Conservation (phyloP, 2,113 vertebrate genomes). For the Hylia prasina region DNA sequence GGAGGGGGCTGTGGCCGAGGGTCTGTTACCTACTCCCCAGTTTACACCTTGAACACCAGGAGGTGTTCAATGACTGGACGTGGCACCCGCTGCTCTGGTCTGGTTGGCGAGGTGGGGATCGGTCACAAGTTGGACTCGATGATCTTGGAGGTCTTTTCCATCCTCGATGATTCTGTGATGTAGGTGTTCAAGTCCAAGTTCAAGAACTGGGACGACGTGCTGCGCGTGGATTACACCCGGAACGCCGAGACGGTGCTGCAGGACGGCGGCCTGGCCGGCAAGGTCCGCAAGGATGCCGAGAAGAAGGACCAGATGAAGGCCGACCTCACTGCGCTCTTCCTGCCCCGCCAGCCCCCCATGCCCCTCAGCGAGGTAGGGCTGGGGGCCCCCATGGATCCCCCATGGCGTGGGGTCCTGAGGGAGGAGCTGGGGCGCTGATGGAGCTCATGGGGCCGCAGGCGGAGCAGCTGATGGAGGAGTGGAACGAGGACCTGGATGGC, state of each 20-base stretch:
- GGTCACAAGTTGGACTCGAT: not conserved
- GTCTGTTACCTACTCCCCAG: rapidly evolving
- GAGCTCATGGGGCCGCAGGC: constrained; percentile 63
- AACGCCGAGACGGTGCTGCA: constrained; percentile 88
- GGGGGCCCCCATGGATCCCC: rapidly evolving
- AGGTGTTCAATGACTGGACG: not conserved
- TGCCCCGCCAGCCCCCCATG: constrained; percentile 93
- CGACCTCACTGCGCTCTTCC: constrained; percentile 92
- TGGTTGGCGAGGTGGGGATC: not conserved
- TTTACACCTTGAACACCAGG: not conserved
- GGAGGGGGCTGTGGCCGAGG: rapidly evolving
- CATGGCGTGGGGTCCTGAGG: rapidly evolving
- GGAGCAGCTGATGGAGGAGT: constrained; percentile 95
- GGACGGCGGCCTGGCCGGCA: constrained; percentile 76
- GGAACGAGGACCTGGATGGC: constrained; percentile 96
- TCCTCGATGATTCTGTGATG: not conserved
- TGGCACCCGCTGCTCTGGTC: not conserved
- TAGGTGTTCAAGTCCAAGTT: constrained; percentile 98
- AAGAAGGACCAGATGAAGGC: constrained; percentile 97
- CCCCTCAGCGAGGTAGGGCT: constrained; percentile 82
- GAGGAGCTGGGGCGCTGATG: not conserved
- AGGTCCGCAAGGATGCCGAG: constrained; percentile 90
- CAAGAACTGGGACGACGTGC: constrained; percentile 97
- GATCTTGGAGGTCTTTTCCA: not conserved
- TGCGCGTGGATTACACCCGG: constrained; percentile 94